phyloP scores from a whole-genome alignment of 2,888 invertebrate genomes.

The Athalia rosae region DNA sequence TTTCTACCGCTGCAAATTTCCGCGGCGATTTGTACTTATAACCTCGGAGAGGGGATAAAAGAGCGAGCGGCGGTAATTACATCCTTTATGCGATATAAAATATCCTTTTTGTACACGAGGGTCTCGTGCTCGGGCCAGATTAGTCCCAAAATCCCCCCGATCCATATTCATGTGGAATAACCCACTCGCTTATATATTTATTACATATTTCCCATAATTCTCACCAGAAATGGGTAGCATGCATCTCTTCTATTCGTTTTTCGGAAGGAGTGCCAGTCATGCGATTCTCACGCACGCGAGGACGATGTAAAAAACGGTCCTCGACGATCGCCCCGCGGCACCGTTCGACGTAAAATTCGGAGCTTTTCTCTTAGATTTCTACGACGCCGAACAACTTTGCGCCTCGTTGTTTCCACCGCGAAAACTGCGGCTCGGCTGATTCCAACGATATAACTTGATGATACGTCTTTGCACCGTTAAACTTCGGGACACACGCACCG shows the following conservation, averaged over 20 bases:
- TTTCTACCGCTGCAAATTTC: not conserved
- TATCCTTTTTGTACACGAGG: not conserved
- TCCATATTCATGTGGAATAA: conserved; percentile 27
- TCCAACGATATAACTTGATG: too few species aligned
- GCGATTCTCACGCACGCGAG: conserved; percentile 39
- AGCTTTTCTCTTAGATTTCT: not conserved
- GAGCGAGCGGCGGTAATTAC: too few species aligned
- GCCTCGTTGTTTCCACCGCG: too few species aligned
- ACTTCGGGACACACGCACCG: too few species aligned
- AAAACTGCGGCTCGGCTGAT: too few species aligned
- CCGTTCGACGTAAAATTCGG: not conserved
- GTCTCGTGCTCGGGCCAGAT: conserved; percentile 32
- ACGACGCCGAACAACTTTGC: not conserved
- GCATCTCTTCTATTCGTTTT: conserved; percentile 19
- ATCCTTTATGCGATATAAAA: too few species aligned
- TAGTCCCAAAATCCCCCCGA: conserved; percentile 14
- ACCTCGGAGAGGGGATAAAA: not conserved
- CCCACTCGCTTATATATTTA: conserved; percentile 19
- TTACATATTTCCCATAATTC: conserved; percentile 39
- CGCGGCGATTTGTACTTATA: not conserved
- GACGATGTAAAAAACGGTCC: conserved; percentile 21
- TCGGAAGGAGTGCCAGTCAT: conserved; percentile 35
- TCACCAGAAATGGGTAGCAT: conserved; percentile 19
- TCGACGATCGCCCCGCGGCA: not conserved
- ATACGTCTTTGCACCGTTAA: too few species aligned